Conservation (phyloP, 2,888 invertebrate genomes). For the Tricholauxania praeusta region DNA sequence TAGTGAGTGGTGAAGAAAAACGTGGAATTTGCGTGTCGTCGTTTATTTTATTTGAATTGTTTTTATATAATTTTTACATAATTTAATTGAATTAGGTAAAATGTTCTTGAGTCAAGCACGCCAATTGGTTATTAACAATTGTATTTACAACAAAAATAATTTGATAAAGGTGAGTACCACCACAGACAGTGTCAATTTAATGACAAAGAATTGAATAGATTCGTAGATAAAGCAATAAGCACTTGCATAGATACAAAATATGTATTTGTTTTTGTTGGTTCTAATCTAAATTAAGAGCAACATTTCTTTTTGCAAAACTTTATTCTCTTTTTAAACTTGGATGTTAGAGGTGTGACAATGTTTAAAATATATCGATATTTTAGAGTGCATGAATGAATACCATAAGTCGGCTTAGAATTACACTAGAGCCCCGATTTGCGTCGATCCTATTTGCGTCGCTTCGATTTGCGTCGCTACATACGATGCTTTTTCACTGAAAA, state of each 20-base stretch:
- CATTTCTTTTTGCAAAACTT: background rate
- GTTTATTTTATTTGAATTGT: background rate
- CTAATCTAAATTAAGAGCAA: constrained; percentile 17
- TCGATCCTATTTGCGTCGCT: too few relatives aligned
- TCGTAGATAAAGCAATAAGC: too few relatives aligned
- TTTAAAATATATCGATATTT: too few relatives aligned
- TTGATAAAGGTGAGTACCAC: constrained; percentile 53
- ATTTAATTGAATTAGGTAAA: constrained; percentile 17
- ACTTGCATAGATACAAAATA: constrained; percentile 16
- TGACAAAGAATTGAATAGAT: too few relatives aligned
- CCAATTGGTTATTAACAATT: constrained; percentile 47
- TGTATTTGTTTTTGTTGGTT: background rate
- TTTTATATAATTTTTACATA: constrained; percentile 7
- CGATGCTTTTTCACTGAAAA: too few relatives aligned
- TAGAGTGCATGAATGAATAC: too few relatives aligned
- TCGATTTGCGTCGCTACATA: too few relatives aligned
- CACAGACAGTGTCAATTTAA: background rate
- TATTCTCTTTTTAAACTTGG: too few relatives aligned
- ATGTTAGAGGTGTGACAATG: too few relatives aligned
- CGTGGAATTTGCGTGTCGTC: constrained; percentile 4
- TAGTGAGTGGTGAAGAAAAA: constrained; percentile 9
- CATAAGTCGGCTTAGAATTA: too few relatives aligned
- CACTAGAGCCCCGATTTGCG: too few relatives aligned
- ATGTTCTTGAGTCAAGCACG: constrained; percentile 48
- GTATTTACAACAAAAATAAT: constrained; percentile 45